Conservation (phyloP, 2,888 invertebrate genomes). For the Argyra leucocephala region DNA sequence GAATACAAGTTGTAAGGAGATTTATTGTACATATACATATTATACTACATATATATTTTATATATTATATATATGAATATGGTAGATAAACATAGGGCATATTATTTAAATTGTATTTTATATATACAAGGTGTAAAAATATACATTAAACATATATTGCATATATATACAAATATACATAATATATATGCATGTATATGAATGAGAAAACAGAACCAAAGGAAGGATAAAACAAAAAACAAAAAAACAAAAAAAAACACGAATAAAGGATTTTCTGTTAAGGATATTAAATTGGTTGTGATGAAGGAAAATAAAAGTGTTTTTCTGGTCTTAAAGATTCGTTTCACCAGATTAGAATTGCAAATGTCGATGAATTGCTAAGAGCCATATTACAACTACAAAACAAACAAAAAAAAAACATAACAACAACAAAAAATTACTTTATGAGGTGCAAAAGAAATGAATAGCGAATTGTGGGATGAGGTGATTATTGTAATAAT, state of each 20-base stretch:
- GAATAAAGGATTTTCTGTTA: neutral
- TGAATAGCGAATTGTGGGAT: no score
- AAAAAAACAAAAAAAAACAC: neutral
- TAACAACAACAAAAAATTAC: no score
- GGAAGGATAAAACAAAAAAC: neutral
- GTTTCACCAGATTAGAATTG: neutral
- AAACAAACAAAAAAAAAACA: no score
- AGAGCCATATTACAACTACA: neutral
- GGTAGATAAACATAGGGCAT: no score
- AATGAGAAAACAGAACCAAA: neutral
- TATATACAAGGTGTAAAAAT: no score
- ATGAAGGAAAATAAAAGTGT: conserved; percentile 6
- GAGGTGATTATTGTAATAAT: no score
- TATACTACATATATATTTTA: no score
- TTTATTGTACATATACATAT: no score
- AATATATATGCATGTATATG: neutral
- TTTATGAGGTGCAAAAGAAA: conserved; percentile 2
- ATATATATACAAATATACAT: neutral
- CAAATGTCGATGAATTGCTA: conserved; percentile 6
- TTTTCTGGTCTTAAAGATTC: neutral
- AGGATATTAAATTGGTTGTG: conserved; percentile 3
- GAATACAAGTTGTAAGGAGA: no score
- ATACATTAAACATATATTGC: no score
- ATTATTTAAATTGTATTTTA: no score
- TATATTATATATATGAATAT: no score